A percentile compares a stretch with the other conserved stretches of the same genome.
phyloP scores from a whole-genome alignment of 1,140 invertebrate genomes.

The Coptotermes formosanus region DNA sequence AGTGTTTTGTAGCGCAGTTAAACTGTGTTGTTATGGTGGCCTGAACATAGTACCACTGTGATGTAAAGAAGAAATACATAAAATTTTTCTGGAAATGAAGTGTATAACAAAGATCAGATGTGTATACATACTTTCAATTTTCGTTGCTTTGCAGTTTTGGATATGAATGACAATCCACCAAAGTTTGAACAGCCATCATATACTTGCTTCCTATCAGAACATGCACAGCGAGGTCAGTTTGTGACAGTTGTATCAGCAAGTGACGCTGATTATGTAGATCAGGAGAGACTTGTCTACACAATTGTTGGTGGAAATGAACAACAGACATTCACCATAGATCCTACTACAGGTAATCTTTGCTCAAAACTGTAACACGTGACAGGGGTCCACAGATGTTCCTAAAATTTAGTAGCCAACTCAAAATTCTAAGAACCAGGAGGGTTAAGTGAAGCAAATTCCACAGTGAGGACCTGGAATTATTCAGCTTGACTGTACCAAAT shows the following conservation, averaged over 20 bases:
- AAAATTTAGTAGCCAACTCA: background rate
- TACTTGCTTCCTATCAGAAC: constrained; percentile 74
- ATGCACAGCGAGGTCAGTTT: constrained; percentile 81
- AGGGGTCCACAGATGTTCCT: background rate
- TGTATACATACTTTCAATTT: too few species aligned
- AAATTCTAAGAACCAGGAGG: background rate
- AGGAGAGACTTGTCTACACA: constrained; percentile 70
- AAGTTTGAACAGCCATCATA: constrained; percentile 81
- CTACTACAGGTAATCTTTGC: constrained; percentile 53
- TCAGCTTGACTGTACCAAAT: background rate
- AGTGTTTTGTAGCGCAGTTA: too few species aligned
- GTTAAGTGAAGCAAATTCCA: too few species aligned
- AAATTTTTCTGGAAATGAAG: too few species aligned
- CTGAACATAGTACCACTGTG: too few species aligned
- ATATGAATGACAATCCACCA: constrained; percentile 86
- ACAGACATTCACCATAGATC: constrained; percentile 79
- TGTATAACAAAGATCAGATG: too few species aligned
- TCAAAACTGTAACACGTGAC: too few species aligned
- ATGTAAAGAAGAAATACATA: too few species aligned
- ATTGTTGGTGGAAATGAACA: constrained; percentile 82
- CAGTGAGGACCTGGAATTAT: background rate
- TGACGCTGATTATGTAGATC: constrained; percentile 81
- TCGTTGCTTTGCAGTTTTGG: constrained; percentile 58
- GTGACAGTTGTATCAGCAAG: constrained; percentile 83
- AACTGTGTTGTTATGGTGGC: too few species aligned